A percentile compares a stretch with the other conserved stretches of the same genome.
phyloP scores from a whole-genome alignment of 64 coral and sea anemone genomes.

The Pocillopora verrucosa region DNA sequence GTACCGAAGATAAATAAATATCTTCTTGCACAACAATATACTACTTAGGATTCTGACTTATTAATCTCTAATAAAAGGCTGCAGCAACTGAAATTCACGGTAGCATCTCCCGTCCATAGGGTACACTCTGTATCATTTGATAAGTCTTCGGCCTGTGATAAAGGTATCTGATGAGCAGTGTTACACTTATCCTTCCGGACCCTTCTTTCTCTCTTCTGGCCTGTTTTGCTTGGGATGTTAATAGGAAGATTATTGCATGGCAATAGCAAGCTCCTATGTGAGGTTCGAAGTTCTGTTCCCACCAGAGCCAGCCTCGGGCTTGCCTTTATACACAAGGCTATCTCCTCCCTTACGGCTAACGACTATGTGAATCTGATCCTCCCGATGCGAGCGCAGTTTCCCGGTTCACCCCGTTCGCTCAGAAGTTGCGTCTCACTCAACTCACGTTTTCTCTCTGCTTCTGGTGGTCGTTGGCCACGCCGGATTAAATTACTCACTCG shows the following conservation, averaged over 20 bases:
- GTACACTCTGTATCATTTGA: conserved; percentile 12
- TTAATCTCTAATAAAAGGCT: not conserved
- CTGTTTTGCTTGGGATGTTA: conserved; percentile 3
- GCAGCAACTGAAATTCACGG: not conserved
- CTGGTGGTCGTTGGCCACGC: too few relatives aligned
- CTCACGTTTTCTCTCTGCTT: too few relatives aligned
- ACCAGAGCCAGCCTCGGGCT: conserved; percentile 46
- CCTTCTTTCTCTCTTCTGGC: conserved; percentile 8
- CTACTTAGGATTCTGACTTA: too few relatives aligned
- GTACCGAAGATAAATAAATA: not conserved
- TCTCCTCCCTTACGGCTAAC: conserved; percentile 48
- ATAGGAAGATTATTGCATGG: conserved; percentile 12
- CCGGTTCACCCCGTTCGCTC: conserved; percentile 15
- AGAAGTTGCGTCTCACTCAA: not conserved
- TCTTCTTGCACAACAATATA: too few relatives aligned
- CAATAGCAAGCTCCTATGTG: not conserved
- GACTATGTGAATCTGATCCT: conserved; percentile 48
- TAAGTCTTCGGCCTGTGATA: not conserved
- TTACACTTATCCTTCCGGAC: not conserved
- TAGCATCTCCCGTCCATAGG: not conserved
- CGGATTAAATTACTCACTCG: too few relatives aligned
- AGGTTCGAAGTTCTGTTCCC: not conserved
- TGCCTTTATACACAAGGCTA: conserved; percentile 46
- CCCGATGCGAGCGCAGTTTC: conserved; percentile 47
- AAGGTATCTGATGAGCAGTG: conserved; percentile 10